Evolutionary conservation across 2,888 invertebrate species (phyloP).

Genomic region (Stenichneumon culpator): DNA sequence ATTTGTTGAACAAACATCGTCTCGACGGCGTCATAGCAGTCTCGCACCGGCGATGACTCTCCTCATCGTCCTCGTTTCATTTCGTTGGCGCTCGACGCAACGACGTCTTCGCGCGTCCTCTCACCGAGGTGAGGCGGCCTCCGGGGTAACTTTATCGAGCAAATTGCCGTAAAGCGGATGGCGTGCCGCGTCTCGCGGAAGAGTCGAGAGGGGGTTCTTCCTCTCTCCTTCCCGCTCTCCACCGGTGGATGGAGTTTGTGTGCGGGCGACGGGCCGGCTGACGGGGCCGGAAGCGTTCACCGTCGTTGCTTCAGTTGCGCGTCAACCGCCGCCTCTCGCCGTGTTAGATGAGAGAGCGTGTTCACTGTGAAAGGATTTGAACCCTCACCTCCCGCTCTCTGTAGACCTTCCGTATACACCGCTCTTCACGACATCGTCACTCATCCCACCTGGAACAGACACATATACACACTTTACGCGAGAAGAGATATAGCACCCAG

Average conservation of each 20-base stretch:
- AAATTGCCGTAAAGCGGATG: constrained; percentile 61
- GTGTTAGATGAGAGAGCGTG: constrained; percentile 59
- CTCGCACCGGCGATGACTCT: background rate
- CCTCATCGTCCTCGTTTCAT: constrained; percentile 24
- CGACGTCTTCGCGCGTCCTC: constrained; percentile 56
- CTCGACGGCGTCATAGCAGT: constrained; percentile 3
- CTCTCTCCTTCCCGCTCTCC: background rate
- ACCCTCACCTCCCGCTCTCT: constrained; percentile 33
- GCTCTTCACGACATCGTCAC: constrained; percentile 39
- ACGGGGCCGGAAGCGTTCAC: constrained; percentile 44
- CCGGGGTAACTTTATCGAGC: constrained; percentile 57
- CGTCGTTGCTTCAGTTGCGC: constrained; percentile 61
- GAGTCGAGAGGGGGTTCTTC: constrained; percentile 14
- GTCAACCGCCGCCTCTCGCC: constrained; percentile 52
- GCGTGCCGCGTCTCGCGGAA: constrained; percentile 47
- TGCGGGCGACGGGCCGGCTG: constrained; percentile 40
- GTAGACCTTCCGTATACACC: constrained; percentile 15
- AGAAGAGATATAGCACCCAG: constrained; percentile 20
- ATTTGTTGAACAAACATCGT: constrained; percentile 44
- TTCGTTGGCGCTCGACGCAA: constrained; percentile 17
- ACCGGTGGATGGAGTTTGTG: constrained; percentile 12
- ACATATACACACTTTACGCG: background rate
- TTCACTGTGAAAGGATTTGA: constrained; percentile 65
- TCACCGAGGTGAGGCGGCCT: constrained; percentile 41
- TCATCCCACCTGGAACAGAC: constrained; percentile 35